Percentiles rank a stretch among this genome's conserved stretches.
These are phyloP conservation scores for Psittacara wagleri DNA, from an alignment of 2,113 vertebrate species.

Conservation along the genomic window DNA sequence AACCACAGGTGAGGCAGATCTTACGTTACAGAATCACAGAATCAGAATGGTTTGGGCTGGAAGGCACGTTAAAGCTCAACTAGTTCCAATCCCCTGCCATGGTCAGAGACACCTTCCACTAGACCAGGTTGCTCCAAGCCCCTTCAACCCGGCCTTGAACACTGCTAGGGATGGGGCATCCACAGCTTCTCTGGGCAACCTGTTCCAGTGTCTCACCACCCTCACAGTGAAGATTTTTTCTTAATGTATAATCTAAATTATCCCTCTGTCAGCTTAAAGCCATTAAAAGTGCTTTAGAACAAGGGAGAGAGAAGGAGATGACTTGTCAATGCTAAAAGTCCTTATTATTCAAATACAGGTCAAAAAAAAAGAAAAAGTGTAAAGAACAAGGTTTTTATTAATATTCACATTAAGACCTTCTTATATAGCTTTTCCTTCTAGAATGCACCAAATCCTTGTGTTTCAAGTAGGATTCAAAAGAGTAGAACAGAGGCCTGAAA, in stretches of 20 bases:
- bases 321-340: neutral
- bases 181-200: neutral
- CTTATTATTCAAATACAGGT: neutral
- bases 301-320: neutral
- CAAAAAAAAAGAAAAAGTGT: neutral
- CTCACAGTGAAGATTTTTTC: neutral
- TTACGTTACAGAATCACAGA: neutral
- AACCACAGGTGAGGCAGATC: neutral
- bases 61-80: neutral
- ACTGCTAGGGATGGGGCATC: neutral
- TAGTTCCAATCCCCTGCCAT: neutral
- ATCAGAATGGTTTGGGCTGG: neutral
- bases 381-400: neutral
- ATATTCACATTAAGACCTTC: neutral
- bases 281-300: neutral
- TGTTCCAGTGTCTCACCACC: neutral
- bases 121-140: neutral
- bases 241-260: neutral
- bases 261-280: neutral
- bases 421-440: neutral
- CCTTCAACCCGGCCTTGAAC: neutral
- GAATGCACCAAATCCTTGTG: neutral
- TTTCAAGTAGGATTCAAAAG: neutral
- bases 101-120: neutral
- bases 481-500: neutral